Conservation (phyloP, 2,888 invertebrate species). For the Calameuta idolon region DNA sequence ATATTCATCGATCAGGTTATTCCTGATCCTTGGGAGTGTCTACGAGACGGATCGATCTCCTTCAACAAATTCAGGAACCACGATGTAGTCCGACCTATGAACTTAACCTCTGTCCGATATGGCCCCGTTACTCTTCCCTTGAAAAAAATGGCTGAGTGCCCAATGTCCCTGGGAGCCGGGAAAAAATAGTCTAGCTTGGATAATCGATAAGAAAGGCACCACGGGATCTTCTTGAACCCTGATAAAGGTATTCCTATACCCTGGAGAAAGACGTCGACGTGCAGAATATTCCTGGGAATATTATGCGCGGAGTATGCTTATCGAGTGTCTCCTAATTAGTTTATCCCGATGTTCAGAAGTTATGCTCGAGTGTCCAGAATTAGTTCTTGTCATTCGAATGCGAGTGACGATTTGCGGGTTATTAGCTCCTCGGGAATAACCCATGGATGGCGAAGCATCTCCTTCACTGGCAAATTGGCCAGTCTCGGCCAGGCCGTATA, state of each 20-base stretch:
- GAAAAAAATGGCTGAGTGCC: background rate
- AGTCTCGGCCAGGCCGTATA: background rate
- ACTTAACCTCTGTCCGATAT: background rate
- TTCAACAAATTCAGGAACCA: constrained; percentile 4
- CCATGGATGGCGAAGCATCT: background rate
- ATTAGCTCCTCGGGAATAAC: background rate
- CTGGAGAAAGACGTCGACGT: background rate
- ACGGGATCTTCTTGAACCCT: background rate
- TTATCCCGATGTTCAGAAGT: background rate
- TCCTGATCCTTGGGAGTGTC: background rate
- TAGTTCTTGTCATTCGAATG: background rate
- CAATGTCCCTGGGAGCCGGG: background rate
- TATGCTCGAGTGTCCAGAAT: background rate
- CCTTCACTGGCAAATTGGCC: background rate
- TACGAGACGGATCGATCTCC: constrained; percentile 8
- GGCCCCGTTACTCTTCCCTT: background rate
- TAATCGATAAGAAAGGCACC: background rate
- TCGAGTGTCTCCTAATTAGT: background rate
- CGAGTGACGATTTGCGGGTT: background rate
- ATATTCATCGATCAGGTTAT: constrained; percentile 23
- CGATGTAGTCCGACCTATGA: constrained; percentile 6
- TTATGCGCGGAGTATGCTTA: background rate
- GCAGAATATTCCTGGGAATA: background rate
- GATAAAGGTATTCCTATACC: background rate
- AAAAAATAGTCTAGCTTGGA: background rate